phyloP scores from a whole-genome alignment of 2,113 vertebrate genomes.

The Misgurnus anguillicaudatus region DNA sequence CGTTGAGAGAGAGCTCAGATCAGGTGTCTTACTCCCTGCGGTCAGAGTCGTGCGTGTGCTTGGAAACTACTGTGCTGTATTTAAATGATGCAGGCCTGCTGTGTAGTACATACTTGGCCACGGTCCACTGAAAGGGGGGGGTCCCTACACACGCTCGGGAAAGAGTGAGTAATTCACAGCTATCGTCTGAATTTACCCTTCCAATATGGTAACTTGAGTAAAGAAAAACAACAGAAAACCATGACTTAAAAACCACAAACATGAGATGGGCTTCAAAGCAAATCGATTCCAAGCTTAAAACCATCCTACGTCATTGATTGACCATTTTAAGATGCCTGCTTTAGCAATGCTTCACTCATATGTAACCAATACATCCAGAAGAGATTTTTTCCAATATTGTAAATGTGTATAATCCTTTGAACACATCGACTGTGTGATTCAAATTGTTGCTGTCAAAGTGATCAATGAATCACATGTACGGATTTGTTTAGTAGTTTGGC shows the following conservation, averaged over 20 bases:
- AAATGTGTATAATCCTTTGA: too few relatives aligned
- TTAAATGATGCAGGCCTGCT: conserved; percentile 43
- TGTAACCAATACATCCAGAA: neutral
- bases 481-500: conserved; percentile 1
- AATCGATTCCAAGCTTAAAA: neutral
- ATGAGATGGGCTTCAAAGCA: neutral
- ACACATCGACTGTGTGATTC: too few relatives aligned
- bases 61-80: conserved; percentile 48
- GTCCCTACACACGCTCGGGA: conserved; percentile 20
- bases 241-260: neutral
- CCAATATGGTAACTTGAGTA: conserved; percentile 17
- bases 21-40: conserved; percentile 35
- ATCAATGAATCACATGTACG: conserved; percentile 15
- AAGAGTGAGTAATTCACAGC: conserved; percentile 41
- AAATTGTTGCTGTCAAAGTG: too few relatives aligned
- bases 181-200: conserved; percentile 20
- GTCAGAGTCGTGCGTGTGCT: neutral
- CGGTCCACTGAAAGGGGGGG: conserved; percentile 6
- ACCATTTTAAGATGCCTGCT: neutral
- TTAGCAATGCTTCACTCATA: neutral
- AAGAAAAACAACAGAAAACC: conserved; percentile 17
- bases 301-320: neutral
- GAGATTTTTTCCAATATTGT: too few relatives aligned
- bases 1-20: conserved; percentile 26
- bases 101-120: conserved; percentile 37